phyloP scores from a whole-genome alignment of 2,888 invertebrate genomes.

The Drosophila mimica region DNA sequence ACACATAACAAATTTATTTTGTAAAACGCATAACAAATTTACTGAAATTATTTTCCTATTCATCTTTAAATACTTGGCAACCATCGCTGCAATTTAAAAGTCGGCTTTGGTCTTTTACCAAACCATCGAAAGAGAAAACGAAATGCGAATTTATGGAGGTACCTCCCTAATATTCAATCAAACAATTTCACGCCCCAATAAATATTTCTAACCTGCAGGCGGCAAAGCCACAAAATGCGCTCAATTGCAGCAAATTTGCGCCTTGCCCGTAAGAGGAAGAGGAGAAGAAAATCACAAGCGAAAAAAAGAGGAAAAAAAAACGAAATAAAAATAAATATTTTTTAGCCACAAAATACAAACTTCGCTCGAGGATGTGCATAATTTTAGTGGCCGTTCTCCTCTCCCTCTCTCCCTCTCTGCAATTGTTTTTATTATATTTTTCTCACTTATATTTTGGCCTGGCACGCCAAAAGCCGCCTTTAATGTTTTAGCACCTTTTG shows the following conservation, averaged over 20 bases:
- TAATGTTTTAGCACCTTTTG: slow-evolving; percentile 65
- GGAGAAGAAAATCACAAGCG: slow-evolving; percentile 17
- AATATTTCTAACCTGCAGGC: slow-evolving; percentile 68
- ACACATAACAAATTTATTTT: no score
- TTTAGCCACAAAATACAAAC: slow-evolving; percentile 37
- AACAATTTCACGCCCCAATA: slow-evolving; percentile 77
- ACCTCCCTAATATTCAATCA: slow-evolving; percentile 77
- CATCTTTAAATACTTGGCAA: neutral
- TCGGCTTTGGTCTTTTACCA: slow-evolving; percentile 10
- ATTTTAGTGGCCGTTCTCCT: slow-evolving; percentile 12
- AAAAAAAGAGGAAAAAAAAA: slow-evolving; percentile 18
- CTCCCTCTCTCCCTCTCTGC: neutral
- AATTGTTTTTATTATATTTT: slow-evolving; percentile 1
- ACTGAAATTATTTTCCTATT: neutral
- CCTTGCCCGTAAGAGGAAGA: slow-evolving; percentile 18
- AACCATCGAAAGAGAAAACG: slow-evolving; percentile 36
- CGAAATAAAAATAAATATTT: slow-evolving; percentile 51
- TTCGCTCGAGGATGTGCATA: slow-evolving; percentile 45
- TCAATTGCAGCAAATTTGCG: slow-evolving; percentile 75
- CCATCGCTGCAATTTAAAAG: slow-evolving; percentile 11
- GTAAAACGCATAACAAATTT: no score
- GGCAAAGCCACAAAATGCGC: slow-evolving; percentile 53
- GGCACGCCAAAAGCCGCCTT: slow-evolving; percentile 50
- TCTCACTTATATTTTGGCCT: slow-evolving; percentile 21
- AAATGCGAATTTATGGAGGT: slow-evolving; percentile 32